Evolutionary conservation across 2,113 vertebrate species (phyloP).

Genomic region (Taurulus bubalis): DNA sequence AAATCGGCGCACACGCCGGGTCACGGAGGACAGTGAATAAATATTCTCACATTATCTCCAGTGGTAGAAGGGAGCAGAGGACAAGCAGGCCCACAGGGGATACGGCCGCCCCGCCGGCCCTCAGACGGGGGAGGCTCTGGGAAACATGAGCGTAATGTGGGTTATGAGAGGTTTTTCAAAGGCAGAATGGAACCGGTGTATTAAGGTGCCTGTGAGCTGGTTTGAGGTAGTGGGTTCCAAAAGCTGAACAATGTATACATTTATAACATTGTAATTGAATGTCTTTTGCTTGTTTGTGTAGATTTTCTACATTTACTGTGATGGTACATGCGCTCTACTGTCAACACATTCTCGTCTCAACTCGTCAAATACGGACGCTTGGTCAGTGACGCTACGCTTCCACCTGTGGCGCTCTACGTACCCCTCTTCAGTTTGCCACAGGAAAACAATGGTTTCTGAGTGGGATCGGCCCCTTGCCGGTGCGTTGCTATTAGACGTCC

Average conservation of each 20-base stretch:
- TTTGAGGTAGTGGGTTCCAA: neutral
- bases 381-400: neutral
- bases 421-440: neutral
- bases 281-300: neutral
- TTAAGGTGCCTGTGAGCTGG: neutral
- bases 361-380: neutral
- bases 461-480: no score
- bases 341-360: neutral
- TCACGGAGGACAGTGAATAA: slow-evolving; percentile 90
- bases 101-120: slow-evolving; percentile 66
- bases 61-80: slow-evolving; percentile 77
- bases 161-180: slow-evolving; percentile 22
- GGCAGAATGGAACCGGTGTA: neutral
- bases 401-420: neutral
- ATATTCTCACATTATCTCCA: slow-evolving; percentile 89
- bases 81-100: slow-evolving; percentile 61
- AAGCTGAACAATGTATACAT: neutral
- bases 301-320: neutral
- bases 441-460: no score
- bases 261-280: neutral
- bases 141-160: slow-evolving; percentile 57
- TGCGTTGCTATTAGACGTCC: no score
- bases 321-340: neutral
- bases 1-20: slow-evolving; percentile 67
- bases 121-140: slow-evolving; percentile 84